These are phyloP conservation scores for Gymnocypris eckloni DNA, from an alignment of 2,797 vertebrate species.

Conservation along the genomic window DNA sequence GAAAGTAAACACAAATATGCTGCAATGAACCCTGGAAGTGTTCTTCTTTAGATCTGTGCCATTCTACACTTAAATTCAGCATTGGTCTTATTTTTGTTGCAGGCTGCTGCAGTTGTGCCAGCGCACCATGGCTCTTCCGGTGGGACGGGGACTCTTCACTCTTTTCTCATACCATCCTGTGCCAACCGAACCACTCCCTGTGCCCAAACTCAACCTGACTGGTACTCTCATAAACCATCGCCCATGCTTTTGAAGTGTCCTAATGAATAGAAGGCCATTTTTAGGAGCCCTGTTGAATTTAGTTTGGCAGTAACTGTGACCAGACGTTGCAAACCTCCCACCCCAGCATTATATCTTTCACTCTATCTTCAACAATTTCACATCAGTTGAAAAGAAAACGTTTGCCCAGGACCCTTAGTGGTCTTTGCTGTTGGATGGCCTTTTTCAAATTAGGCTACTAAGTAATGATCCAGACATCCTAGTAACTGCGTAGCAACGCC, in stretches of 20 bases:
- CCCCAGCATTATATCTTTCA: not conserved
- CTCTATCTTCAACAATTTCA: not conserved
- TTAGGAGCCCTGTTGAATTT: conserved; percentile 16
- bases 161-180: conserved; percentile 97
- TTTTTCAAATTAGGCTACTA: not conserved
- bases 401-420: not conserved
- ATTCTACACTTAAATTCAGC: not conserved
- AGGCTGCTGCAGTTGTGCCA: conserved; percentile 91
- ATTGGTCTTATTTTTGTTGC: conserved; percentile 25
- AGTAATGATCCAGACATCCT: too few species aligned
- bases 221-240: conserved; percentile 72
- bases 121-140: conserved; percentile 94
- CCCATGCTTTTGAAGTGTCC: conserved; percentile 1
- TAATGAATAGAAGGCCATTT: not conserved
- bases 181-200: conserved; percentile 92
- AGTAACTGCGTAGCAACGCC: not conserved
- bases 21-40: not conserved
- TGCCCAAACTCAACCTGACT: conserved; percentile 95
- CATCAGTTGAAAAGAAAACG: not conserved
- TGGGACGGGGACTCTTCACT: conserved; percentile 96
- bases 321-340: not conserved
- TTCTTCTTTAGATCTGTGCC: not conserved
- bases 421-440: not conserved
- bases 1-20: not conserved
- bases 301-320: not conserved